A percentile compares a stretch with the other conserved stretches of the same genome.
These are phyloP conservation scores for Cyanistes caeruleus DNA, from an alignment of 2,113 vertebrate species.

Conservation along the genomic window DNA sequence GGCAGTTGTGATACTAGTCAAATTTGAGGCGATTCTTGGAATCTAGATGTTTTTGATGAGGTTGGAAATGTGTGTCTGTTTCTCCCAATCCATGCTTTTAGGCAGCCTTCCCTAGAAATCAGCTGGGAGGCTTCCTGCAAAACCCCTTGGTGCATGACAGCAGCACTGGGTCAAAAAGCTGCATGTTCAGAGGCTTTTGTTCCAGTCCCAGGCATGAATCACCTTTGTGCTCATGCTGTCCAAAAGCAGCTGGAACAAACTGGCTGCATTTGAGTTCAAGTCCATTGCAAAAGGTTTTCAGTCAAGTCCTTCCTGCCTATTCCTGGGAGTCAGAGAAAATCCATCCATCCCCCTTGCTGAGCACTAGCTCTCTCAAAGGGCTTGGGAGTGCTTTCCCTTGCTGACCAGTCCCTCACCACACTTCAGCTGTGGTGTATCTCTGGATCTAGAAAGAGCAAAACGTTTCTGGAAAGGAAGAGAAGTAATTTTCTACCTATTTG, in stretches of 20 bases:
- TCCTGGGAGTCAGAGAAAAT: neutral
- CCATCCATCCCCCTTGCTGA: neutral
- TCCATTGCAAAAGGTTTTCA: neutral
- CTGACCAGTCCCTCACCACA: neutral
- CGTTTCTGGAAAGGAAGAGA: neutral
- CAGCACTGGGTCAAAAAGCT: neutral
- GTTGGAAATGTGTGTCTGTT: neutral
- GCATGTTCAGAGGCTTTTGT: neutral
- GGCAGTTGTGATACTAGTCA: neutral
- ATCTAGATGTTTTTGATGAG: neutral
- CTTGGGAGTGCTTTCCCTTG: neutral
- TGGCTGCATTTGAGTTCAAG: neutral
- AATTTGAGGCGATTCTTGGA: rapidly evolving
- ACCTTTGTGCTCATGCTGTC: neutral
- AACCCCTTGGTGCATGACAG: neutral
- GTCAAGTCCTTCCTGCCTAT: rapidly evolving
- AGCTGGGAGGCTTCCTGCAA: neutral
- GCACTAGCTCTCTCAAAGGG: neutral
- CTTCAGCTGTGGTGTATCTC: neutral
- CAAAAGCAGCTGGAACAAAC: neutral
- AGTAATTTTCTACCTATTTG: neutral
- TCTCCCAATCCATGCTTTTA: neutral
- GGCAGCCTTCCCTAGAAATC: neutral
- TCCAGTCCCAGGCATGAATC: neutral
- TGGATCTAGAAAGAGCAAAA: neutral